Percentiles rank a stretch among this genome's conserved stretches.
Conservation (phyloP, 1,140 invertebrate genomes). For the Lasioglossum albipes region DNA sequence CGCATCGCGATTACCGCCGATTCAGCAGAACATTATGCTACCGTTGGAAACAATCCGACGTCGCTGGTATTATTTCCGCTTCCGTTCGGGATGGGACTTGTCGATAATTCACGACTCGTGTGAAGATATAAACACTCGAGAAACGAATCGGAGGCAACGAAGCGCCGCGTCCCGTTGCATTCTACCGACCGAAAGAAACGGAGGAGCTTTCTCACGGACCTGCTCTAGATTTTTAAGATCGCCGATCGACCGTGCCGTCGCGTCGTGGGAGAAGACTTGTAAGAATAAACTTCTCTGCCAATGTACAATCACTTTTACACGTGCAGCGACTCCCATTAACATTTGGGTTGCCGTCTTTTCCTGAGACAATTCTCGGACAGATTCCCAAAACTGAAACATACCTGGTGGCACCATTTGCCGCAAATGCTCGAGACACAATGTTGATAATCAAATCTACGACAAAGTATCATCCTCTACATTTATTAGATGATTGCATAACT, state of each 20-base stretch:
- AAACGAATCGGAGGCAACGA: neutral
- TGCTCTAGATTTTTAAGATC: neutral
- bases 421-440: too few relatives aligned
- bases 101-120: constrained; percentile 1
- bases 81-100: constrained; percentile 3
- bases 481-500: too few relatives aligned
- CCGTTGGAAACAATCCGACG: neutral
- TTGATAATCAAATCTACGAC: too few relatives aligned
- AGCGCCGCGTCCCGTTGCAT: neutral
- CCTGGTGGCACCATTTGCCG: too few relatives aligned
- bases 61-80: neutral
- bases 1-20: too few relatives aligned
- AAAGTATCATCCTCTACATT: too few relatives aligned
- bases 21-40: too few relatives aligned
- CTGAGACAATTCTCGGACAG: too few relatives aligned
- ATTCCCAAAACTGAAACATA: too few relatives aligned
- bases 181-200: neutral
- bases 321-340: too few relatives aligned
- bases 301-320: too few relatives aligned
- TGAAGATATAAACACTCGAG: constrained; percentile 1
- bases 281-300: neutral
- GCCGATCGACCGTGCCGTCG: neutral
- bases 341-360: too few relatives aligned
- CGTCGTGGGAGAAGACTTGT: neutral
- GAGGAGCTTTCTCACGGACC: neutral